Percentiles rank a stretch among this genome's conserved stretches.
Evolutionary conservation across 2,113 vertebrate species (phyloP).

Genomic region (Bubo bubo): DNA sequence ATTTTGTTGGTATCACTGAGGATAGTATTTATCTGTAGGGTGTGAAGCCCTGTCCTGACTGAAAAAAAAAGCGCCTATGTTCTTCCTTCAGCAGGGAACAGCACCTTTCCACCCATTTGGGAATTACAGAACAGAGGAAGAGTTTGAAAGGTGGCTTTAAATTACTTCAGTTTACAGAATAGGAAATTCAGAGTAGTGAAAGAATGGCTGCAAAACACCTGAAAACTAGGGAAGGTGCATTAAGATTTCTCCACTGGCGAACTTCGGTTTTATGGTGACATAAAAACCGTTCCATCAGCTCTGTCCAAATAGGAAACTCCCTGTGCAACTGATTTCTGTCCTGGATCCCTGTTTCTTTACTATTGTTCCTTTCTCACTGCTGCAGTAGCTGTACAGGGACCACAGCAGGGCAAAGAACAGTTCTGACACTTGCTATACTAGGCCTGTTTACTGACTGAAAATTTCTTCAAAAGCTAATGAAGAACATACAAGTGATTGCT

Average conservation of each 20-base stretch:
- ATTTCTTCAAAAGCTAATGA: background rate
- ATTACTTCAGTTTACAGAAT: background rate
- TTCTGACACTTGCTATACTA: background rate
- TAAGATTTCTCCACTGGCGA: background rate
- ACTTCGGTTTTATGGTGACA: background rate
- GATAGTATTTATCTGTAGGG: background rate
- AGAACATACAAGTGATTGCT: background rate
- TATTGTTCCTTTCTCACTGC: background rate
- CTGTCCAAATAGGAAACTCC: background rate
- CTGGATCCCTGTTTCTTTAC: background rate
- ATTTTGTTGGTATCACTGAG: background rate
- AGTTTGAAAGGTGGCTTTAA: background rate
- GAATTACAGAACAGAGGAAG: background rate
- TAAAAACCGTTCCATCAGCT: background rate
- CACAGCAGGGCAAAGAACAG: background rate
- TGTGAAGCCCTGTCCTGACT: background rate
- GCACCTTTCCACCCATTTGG: background rate
- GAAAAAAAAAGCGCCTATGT: rapidly evolving
- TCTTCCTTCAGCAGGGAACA: background rate
- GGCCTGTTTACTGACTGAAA: background rate
- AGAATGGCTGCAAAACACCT: background rate
- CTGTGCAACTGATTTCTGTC: background rate
- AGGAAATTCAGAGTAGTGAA: background rate
- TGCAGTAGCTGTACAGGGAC: background rate
- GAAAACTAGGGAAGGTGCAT: background rate